Evolutionary conservation across 2,797 vertebrate genomes (phyloP), one percentile per base, ranked within the genome.

Genomic region (Mormyrus proboscirostris): DNA sequence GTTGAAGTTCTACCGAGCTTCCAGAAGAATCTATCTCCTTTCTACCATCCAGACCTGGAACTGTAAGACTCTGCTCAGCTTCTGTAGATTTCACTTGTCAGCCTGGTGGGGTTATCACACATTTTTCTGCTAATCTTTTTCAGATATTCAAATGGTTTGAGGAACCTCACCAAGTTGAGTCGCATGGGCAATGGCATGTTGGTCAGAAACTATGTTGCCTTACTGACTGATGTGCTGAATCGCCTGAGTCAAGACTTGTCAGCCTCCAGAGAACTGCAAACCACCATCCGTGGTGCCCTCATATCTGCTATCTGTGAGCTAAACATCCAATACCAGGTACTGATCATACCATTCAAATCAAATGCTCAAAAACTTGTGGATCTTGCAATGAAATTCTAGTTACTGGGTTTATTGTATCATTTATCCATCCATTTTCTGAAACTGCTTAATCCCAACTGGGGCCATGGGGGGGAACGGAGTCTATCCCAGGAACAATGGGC

Each of bases 1-100:
- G 94, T 97, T 22, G 94, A 88, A 7, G 97, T 97, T 16, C 91
- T 92, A 55, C 96, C 97, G 0, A 94, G 92, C 91, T 95, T 95
- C 93, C 89, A 91, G 53, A 94, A 91, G 90, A 93, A 92, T 49
- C 1, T 89, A 19, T 92, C 90, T 1, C 87, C 90, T 14, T 88
- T 33, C 49, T 29, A 41, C 88, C 93, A 95, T 91, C 93, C 94
- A 38, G 94, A 94, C 4, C 83, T 94, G 88, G 94, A 95, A 89
- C 92, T 97, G 97, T 97, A 94, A 96, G 96, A 92, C 50, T 59
- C 33, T 79, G 49, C 69, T 79, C 50, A 88, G 3, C 16, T 33
- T 47, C 51, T 49, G 38, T 16, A 69, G 7, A 19, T 38, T 86
- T 85, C 5, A 6, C 59, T 22, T 14, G 19, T 87, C 14, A 44